Percentiles rank a stretch among this genome's conserved stretches.
Conservation (phyloP, 2,113 vertebrate genomes). For the Hippolais icterina region DNA sequence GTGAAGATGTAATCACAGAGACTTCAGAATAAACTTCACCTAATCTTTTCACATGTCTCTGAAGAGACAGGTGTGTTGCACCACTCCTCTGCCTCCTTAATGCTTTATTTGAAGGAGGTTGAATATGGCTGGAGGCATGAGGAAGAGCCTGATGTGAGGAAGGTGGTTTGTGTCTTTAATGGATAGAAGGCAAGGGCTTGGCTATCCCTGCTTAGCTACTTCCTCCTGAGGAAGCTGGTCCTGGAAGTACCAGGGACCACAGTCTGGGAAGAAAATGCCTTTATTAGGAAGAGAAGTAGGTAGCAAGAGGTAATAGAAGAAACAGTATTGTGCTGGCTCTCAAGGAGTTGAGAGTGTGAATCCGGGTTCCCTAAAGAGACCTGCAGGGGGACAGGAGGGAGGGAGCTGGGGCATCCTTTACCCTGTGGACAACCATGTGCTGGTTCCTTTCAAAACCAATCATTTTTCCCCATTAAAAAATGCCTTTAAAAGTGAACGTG, state of each 20-base stretch:
- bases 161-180: background rate
- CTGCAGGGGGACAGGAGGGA: background rate
- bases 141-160: background rate
- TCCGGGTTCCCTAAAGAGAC: background rate
- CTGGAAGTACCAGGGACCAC: background rate
- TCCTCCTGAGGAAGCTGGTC: background rate
- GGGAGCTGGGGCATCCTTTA: background rate
- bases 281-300: background rate
- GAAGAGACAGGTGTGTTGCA: slow-evolving; percentile 36
- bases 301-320: background rate
- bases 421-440: background rate
- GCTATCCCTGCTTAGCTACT: background rate
- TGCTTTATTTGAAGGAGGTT: background rate
- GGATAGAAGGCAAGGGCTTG: background rate
- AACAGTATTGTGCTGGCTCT: background rate
- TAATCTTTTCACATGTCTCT: slow-evolving; percentile 21
- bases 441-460: background rate
- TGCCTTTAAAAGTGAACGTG: background rate
- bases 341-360: background rate
- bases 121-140: background rate
- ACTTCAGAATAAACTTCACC: slow-evolving; percentile 42
- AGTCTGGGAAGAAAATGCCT: background rate
- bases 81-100: background rate
- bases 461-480: background rate
- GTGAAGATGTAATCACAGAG: slow-evolving; percentile 35